phyloP scores from a whole-genome alignment of 35 echinoderm and acorn worm genomes.

The Ophiothrix spiculata region DNA sequence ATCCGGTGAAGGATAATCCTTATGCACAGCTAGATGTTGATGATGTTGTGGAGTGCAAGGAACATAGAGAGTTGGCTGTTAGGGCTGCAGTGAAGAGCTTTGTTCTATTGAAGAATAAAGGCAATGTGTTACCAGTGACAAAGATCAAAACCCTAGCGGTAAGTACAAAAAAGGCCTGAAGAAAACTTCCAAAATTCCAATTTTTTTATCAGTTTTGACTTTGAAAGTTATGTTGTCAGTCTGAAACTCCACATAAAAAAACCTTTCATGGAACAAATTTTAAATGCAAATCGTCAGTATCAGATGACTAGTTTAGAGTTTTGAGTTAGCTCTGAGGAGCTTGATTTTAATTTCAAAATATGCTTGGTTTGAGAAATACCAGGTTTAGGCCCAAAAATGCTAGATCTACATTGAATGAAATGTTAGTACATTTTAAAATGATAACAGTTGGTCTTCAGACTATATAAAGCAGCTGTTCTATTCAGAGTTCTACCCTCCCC shows the following conservation, averaged over 20 bases:
- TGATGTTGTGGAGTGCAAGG: constrained; percentile 50
- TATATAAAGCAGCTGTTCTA: too few species aligned
- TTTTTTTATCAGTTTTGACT: neutral
- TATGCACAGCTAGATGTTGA: constrained; percentile 19
- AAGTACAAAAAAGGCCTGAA: constrained; percentile 17
- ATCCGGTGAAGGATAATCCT: constrained; percentile 15
- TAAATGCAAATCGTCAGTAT: too few species aligned
- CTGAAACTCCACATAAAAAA: neutral
- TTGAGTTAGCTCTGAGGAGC: too few species aligned
- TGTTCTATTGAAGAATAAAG: constrained; percentile 74
- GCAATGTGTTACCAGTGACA: constrained; percentile 37
- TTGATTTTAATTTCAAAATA: too few species aligned
- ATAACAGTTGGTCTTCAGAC: too few species aligned
- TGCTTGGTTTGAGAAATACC: too few species aligned
- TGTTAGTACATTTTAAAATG: too few species aligned
- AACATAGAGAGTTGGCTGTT: constrained; percentile 65
- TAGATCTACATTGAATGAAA: too few species aligned
- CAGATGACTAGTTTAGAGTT: too few species aligned
- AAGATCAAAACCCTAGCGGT: constrained; percentile 63
- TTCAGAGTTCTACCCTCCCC: too few species aligned
- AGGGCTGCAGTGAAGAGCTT: constrained; percentile 62
- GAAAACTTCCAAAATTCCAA: neutral
- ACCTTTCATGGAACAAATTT: too few species aligned
- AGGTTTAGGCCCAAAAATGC: too few species aligned
- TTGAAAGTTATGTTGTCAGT: neutral